Percentiles rank a stretch among this genome's conserved stretches.
Conservation (phyloP, 2,113 vertebrate species). For the Tetraodon nigroviridis region DNA sequence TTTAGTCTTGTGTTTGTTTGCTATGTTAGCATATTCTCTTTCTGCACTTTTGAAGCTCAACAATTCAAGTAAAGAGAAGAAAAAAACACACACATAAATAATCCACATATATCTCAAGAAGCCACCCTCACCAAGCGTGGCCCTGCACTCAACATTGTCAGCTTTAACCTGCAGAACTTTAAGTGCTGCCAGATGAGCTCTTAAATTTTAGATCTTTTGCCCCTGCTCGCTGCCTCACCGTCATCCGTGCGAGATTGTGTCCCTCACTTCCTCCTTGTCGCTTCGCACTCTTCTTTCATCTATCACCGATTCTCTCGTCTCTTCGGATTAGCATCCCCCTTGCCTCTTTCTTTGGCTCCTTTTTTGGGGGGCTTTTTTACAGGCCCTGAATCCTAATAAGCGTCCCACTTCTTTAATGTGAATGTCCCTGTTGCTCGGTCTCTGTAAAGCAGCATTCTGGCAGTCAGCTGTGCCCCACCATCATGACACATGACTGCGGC, state of each 20-base stretch:
- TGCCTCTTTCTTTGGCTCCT: background rate
- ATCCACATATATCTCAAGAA: conserved; percentile 24
- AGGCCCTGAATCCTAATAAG: conserved; percentile 1
- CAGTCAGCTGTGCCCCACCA: conserved; percentile 49
- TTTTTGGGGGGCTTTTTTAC: conserved; percentile 10
- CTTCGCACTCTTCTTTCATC: background rate
- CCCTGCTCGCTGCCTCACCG: conserved; percentile 35
- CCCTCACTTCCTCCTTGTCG: conserved; percentile 18
- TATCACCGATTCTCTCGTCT: conserved; percentile 4
- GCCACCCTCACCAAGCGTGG: background rate
- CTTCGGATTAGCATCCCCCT: conserved; percentile 16
- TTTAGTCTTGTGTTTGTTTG: background rate
- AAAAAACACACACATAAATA: conserved; percentile 26
- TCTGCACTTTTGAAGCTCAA: no score
- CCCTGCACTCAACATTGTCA: conserved; percentile 26
- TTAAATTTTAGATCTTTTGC: conserved; percentile 37
- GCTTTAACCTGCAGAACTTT: conserved; percentile 41
- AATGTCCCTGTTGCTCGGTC: conserved; percentile 41
- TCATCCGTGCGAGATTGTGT: conserved; percentile 23
- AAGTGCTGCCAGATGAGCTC: conserved; percentile 42
- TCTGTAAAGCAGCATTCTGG: conserved; percentile 44
- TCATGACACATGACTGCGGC: conserved; percentile 63
- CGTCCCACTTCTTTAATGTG: conserved; percentile 14
- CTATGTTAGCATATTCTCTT: background rate
- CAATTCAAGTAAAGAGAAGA: conserved; percentile 14